Evolutionary conservation across 1,140 invertebrate genomes (phyloP), one percentile per base, ranked within the genome.

Genomic region (Coptotermes formosanus): DNA sequence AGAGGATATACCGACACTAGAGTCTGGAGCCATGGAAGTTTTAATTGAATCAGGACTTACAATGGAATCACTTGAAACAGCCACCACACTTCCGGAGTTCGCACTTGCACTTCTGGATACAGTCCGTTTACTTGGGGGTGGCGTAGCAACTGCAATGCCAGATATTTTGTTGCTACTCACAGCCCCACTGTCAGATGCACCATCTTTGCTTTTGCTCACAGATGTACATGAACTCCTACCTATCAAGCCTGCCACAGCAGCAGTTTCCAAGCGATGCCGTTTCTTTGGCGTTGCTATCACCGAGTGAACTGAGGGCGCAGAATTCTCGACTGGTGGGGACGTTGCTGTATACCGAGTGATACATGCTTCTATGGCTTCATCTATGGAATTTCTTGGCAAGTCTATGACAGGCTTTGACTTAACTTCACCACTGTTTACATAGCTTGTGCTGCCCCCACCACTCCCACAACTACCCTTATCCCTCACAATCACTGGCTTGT

Each of bases 321-420:
- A 23, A 16, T 84, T 43, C 59, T 83, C n/a, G 19, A 86, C 87
- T 86, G 87, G 88, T 86, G 87, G 88, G 87, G 83, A 82, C 87
- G 88, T 87, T 87, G 86, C 85, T 64, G 86, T 85, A 87, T 91
- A 92, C 87, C 91, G 91, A 52, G 90, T 92, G 45, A 94, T 94
- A 38, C 93, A 93, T 25, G 93, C 93, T 89, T 94, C 93, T 14
- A 94, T 94, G 0, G 93, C 92, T 89, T 94, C 93, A 86, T 93
- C 93, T 86, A 94, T 93, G 91, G 93, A 88, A 89, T 92, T 86
- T 90, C 91, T 55, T 44, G 85, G 82, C 48, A 88, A 87, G 85
- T 90, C 89, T 32, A 25, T 16, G 23, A 38, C 48, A 48, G 59
- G 23, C 59, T 84, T 86, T 48, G 84, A 45, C 82, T 87, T 87